These are phyloP conservation scores for Ceyx erithaca DNA, from an alignment of 2,797 vertebrate genomes.

Conservation along the genomic window DNA sequence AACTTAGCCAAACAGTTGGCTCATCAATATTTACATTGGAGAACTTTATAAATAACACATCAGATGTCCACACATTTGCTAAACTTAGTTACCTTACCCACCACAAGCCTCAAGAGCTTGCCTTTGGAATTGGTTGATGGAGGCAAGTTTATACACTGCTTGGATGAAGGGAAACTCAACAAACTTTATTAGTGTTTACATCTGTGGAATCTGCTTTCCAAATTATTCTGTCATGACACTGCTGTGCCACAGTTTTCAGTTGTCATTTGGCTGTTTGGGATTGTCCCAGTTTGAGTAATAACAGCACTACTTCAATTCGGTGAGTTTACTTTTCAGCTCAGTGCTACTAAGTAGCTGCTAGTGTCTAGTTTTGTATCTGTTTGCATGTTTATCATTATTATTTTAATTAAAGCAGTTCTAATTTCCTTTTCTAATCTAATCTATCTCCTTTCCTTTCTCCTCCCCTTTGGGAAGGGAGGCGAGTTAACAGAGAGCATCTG, in stretches of 20 bases:
- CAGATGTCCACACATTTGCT: background rate
- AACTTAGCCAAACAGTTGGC: conserved; percentile 13
- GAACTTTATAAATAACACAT: conserved; percentile 57
- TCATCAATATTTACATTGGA: conserved; percentile 50
- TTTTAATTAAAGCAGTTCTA: too few relatives aligned
- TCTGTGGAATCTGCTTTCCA: background rate
- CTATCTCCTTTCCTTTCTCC: too few relatives aligned
- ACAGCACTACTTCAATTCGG: too few relatives aligned
- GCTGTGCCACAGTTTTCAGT: background rate
- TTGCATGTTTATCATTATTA: too few relatives aligned
- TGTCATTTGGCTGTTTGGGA: background rate
- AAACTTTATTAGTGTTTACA: background rate
- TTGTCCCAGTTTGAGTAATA: too few relatives aligned
- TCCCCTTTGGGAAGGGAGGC: too few relatives aligned
- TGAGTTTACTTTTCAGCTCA: too few relatives aligned
- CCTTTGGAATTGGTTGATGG: background rate
- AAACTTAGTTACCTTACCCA: background rate
- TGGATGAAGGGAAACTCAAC: background rate
- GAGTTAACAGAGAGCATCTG: too few relatives aligned
- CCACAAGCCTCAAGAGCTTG: background rate
- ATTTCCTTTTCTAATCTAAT: too few relatives aligned
- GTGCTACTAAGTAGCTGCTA: too few relatives aligned
- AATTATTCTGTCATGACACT: background rate
- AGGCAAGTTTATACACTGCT: background rate
- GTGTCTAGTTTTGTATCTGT: too few relatives aligned